Conservation (phyloP, 2,888 invertebrate genomes). For the Maniola hyperantus region DNA sequence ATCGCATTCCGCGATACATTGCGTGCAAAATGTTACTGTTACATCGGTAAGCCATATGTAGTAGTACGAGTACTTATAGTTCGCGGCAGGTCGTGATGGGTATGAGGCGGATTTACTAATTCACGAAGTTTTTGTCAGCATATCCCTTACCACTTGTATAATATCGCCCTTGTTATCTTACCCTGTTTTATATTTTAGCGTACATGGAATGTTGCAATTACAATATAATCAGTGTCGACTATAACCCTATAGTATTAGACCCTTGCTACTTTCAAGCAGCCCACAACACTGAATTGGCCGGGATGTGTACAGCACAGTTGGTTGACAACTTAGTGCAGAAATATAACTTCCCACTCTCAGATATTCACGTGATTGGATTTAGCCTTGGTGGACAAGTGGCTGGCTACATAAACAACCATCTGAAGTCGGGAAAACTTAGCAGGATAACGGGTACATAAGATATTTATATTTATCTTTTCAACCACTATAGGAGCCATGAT, state of each 20-base stretch:
- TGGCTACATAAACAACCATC: slow-evolving; percentile 75
- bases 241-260: slow-evolving; percentile 79
- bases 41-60: no score
- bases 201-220: slow-evolving; percentile 80
- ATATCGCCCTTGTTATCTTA: no score
- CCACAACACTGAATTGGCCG: slow-evolving; percentile 81
- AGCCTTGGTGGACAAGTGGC: slow-evolving; percentile 85
- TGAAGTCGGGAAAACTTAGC: slow-evolving; percentile 68
- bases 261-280: slow-evolving; percentile 85
- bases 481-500: no score
- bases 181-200: slow-evolving; percentile 55
- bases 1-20: no score
- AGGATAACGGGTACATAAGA: slow-evolving; percentile 81
- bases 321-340: slow-evolving; percentile 76
- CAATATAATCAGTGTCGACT: slow-evolving; percentile 85
- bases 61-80: no score
- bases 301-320: slow-evolving; percentile 83
- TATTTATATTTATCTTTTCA: neutral
- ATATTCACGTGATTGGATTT: slow-evolving; percentile 84
- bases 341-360: slow-evolving; percentile 63
- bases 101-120: no score
- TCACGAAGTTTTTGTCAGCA: no score
- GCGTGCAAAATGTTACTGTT: no score
- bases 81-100: no score
- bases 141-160: no score